A percentile compares a stretch with the other conserved stretches of the same genome.
Conservation (phyloP, 1,140 invertebrate species). For the Diuraphis noxia region DNA sequence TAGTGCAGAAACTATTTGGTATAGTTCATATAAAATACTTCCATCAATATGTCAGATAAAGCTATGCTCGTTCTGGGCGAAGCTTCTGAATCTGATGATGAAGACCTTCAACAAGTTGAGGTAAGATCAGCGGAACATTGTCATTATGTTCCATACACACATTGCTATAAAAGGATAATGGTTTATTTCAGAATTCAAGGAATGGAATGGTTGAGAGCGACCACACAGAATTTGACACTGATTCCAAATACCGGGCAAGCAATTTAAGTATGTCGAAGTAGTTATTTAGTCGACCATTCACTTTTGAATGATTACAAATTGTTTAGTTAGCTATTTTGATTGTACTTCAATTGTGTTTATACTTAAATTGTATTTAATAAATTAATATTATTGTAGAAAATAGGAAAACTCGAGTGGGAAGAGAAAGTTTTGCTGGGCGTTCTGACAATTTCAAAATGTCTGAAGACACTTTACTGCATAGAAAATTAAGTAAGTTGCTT, state of each 20-base stretch:
- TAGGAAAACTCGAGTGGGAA: background rate
- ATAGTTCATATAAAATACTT: background rate
- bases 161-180: background rate
- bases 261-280: background rate
- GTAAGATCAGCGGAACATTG: background rate
- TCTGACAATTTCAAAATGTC: constrained; percentile 35
- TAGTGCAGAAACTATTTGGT: background rate
- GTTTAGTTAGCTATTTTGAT: background rate
- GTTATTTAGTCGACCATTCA: background rate
- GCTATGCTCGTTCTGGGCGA: constrained; percentile 41
- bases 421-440: background rate
- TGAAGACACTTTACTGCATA: constrained; percentile 32
- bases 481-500: constrained; percentile 21
- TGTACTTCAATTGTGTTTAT: background rate
- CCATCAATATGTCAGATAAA: constrained; percentile 13
- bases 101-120: background rate
- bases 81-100: constrained; percentile 42
- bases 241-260: background rate
- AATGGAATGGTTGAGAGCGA: background rate
- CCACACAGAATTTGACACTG: background rate
- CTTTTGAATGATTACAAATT: background rate
- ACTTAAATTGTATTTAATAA: background rate
- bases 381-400: background rate
- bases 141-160: background rate
- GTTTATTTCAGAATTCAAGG: background rate